phyloP scores from a whole-genome alignment of 2,113 vertebrate species.

The Gracilinanus agilis region DNA sequence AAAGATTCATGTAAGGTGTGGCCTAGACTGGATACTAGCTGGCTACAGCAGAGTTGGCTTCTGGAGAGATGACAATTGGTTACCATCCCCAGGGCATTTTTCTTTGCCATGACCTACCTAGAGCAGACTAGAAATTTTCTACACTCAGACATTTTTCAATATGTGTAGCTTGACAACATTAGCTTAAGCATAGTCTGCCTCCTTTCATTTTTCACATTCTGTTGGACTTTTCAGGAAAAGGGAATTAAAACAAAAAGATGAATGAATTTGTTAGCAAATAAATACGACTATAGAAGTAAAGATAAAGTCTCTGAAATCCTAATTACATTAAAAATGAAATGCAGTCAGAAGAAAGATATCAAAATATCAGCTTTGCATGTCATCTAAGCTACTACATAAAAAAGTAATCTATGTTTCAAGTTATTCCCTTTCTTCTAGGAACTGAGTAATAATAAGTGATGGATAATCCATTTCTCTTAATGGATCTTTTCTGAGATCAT shows the following conservation, averaged over 20 bases:
- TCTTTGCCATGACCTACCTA: neutral
- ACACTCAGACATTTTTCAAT: neutral
- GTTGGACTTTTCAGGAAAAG: neutral
- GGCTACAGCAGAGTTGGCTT: neutral
- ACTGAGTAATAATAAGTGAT: neutral
- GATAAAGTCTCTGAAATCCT: neutral
- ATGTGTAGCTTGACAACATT: neutral
- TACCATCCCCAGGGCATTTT: neutral
- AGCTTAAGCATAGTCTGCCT: neutral
- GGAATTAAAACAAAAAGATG: neutral
- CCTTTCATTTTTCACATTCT: neutral
- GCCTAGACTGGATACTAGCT: neutral
- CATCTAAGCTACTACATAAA: neutral
- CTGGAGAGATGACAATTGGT: neutral
- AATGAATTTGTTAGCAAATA: neutral
- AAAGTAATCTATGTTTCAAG: neutral
- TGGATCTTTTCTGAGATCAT: neutral
- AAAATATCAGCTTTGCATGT: neutral
- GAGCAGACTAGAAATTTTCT: neutral
- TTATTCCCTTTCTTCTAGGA: neutral
- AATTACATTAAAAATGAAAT: neutral
- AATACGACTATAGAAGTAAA: neutral
- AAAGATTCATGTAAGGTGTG: neutral
- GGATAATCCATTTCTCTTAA: neutral
- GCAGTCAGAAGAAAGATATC: neutral